Percentiles rank a stretch among this genome's conserved stretches.
phyloP scores from a whole-genome alignment of 1,140 invertebrate species.

The Proctacanthus coquilletti region DNA sequence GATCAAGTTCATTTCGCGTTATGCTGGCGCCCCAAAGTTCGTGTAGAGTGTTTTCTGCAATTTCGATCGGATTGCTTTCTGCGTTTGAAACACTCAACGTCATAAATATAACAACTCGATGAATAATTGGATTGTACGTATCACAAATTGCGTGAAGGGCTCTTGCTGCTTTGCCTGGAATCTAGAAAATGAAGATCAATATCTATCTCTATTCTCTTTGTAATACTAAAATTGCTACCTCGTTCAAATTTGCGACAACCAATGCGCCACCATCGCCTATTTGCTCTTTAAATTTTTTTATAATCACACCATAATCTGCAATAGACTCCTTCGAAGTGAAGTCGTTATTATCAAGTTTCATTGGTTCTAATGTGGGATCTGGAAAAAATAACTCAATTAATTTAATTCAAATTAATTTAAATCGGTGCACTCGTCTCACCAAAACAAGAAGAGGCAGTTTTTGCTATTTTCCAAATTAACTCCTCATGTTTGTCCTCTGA shows the following conservation, averaged over 20 bases:
- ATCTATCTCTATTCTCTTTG: neutral
- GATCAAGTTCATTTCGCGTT: conserved; percentile 13
- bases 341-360: conserved; percentile 17
- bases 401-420: neutral
- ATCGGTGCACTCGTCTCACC: conserved; percentile 10
- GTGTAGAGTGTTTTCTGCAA: conserved; percentile 9
- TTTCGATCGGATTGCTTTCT: neutral
- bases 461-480: conserved; percentile 14
- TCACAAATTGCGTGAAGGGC: conserved; percentile 25
- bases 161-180: conserved; percentile 14
- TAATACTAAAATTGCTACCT: conserved; percentile 9
- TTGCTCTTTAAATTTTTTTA: conserved; percentile 17
- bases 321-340: conserved; percentile 9
- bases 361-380: conserved; percentile 9
- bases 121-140: conserved; percentile 14
- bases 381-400: neutral
- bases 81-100: conserved; percentile 12
- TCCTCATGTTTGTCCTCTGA: conserved; percentile 5
- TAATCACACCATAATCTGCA: conserved; percentile 16
- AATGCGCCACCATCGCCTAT: conserved; percentile 17
- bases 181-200: conserved; percentile 10
- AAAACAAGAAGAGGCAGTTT: conserved; percentile 16
- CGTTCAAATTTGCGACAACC: conserved; percentile 19
- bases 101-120: conserved; percentile 20
- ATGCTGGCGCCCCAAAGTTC: conserved; percentile 16